phyloP scores from a whole-genome alignment of 2,888 invertebrate genomes.

The Mayetiola destructor region DNA sequence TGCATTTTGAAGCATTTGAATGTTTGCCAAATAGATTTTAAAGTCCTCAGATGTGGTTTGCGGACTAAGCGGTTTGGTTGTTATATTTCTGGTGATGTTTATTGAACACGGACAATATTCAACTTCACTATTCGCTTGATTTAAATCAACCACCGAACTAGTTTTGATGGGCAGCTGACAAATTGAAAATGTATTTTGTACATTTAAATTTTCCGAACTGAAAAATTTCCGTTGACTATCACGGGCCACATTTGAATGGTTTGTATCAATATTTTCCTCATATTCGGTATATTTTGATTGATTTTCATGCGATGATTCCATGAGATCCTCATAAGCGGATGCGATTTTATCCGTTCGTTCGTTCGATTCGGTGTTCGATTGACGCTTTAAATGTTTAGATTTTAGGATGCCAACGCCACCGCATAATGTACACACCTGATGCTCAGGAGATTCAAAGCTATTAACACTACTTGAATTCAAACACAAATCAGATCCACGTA shows the following conservation, averaged over 20 bases:
- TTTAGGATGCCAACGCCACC: conserved; percentile 3
- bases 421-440: neutral
- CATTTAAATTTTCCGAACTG: conserved; percentile 33
- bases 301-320: neutral
- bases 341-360: conserved; percentile 13
- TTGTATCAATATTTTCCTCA: conserved; percentile 14
- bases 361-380: neutral
- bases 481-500: conserved; percentile 38
- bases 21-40: conserved; percentile 53
- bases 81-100: conserved; percentile 38
- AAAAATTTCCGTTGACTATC: conserved; percentile 31
- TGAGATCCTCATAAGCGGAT: neutral
- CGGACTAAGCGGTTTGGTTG: conserved; percentile 50
- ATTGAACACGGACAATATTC: conserved; percentile 30
- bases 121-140: conserved; percentile 21
- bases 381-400: neutral
- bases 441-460: conserved; percentile 7
- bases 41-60: conserved; percentile 55
- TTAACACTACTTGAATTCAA: conserved; percentile 37
- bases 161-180: conserved; percentile 4
- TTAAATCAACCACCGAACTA: conserved; percentile 34
- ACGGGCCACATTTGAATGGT: conserved; percentile 14
- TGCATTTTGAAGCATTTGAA: conserved; percentile 57
- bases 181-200: conserved; percentile 19
- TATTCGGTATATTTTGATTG: neutral